Evolutionary conservation across 2,113 vertebrate species (phyloP), one percentile per base, ranked within the genome.

Genomic region (Tachuris rubrigastra): DNA sequence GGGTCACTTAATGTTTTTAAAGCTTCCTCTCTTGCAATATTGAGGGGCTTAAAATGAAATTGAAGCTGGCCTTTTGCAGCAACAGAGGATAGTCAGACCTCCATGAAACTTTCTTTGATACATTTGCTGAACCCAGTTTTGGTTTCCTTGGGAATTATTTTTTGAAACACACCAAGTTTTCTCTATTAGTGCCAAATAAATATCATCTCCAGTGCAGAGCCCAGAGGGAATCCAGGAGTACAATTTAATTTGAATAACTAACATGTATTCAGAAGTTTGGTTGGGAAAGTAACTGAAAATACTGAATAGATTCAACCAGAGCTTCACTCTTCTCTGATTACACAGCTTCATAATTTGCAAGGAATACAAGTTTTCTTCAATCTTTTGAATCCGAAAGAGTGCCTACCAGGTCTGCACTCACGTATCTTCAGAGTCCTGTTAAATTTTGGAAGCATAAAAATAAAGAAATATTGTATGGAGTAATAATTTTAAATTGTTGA

Each of bases 241-340:
- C 86, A 84, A 93, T 83, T 92, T 92, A 93, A 93, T 95, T 83
- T 93, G 94, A 90, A 90, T 81, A 93, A 95, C 93, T 93, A 93
- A 75, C 86, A 46, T 66, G 79, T 50, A 93, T 89, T 85, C 39
- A 87, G 76, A 92, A 95, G 83, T 95, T 95, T 95, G 39, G 65
- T 62, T 90, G 94, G 91, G 80, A 90, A 95, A 92, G 88, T 63
- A 93, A 60, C 52, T 71, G 83, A 87, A 86, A 93, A 95, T 81
- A 80, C 55, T 67, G 76, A 89, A 71, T 4, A 93, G 47, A 66
- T 52, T 90, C 60, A 60, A 47, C 39, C 83, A 92, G 52, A 18
- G 6, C 52, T 53, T 71, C 79, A 56, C 41, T 21, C 47, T 42
- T 69, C 47, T 92, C 74, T 71, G 55, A 84, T 97, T 84, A 90